Evolutionary conservation across 2,888 invertebrate species (phyloP).

Genomic region (Scrobipalpa costella): DNA sequence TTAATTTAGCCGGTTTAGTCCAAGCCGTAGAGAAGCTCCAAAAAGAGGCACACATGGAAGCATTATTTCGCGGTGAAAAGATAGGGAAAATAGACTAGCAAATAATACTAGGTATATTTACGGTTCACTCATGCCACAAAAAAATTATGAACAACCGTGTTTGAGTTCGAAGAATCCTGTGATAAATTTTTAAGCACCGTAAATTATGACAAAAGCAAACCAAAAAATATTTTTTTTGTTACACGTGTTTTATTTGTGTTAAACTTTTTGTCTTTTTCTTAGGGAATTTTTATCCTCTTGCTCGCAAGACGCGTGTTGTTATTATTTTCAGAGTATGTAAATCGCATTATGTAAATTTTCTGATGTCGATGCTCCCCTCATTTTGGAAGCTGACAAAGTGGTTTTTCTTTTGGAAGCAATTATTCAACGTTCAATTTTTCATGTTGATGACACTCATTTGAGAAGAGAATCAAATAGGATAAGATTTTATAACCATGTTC

Average conservation of each 20-base stretch:
- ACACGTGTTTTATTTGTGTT: too few relatives aligned
- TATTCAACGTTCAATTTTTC: neutral
- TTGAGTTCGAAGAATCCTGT: too few relatives aligned
- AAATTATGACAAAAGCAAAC: too few relatives aligned
- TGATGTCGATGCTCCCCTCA: constrained; percentile 17
- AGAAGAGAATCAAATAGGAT: too few relatives aligned
- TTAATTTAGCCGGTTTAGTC: constrained; percentile 36
- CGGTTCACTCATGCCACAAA: too few relatives aligned
- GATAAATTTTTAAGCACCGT: too few relatives aligned
- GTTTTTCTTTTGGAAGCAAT: neutral
- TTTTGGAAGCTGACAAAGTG: constrained; percentile 1
- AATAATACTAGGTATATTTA: too few relatives aligned
- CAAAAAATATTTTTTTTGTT: too few relatives aligned
- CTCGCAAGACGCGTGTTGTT: neutral
- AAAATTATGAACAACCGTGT: too few relatives aligned
- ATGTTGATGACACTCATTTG: too few relatives aligned
- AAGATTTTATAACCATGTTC: too few relatives aligned
- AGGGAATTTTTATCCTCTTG: neutral
- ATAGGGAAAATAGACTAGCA: neutral
- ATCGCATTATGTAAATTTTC: constrained; percentile 15
- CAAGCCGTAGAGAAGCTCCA: neutral
- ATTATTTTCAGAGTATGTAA: constrained; percentile 22
- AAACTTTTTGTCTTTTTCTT: neutral
- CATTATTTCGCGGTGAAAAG: constrained; percentile 9
- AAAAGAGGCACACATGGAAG: neutral